These are phyloP conservation scores for Standfussiana lucernea DNA, from an alignment of 2,888 invertebrate genomes.

Conservation along the genomic window DNA sequence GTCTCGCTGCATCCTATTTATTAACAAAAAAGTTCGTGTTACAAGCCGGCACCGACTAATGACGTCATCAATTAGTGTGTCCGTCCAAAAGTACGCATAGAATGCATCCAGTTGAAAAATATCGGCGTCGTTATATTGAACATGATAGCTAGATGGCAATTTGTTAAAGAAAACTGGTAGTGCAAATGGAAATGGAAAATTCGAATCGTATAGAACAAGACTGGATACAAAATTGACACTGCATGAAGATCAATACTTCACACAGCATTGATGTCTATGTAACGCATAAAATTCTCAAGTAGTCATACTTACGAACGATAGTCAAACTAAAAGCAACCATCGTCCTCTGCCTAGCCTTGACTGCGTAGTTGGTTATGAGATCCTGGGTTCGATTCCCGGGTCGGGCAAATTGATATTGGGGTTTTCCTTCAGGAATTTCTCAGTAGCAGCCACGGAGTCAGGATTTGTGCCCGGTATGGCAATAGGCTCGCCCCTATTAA, in stretches of 20 bases:
- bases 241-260: neutral
- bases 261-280: neutral
- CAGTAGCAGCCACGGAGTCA: no score
- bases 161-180: conserved; percentile 1
- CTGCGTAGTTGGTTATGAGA: no score
- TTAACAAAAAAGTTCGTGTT: conserved; percentile 63
- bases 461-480: no score
- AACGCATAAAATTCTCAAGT: neutral
- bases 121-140: conserved; percentile 12
- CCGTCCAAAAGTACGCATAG: conserved; percentile 20
- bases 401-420: no score
- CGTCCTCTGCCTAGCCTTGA: neutral
- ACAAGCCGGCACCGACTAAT: conserved; percentile 56
- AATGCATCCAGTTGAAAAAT: conserved; percentile 41
- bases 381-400: no score
- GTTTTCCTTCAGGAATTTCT: no score
- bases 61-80: conserved; percentile 47
- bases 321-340: no score
- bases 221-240: neutral
- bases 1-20: conserved; percentile 42
- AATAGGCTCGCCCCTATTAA: no score
- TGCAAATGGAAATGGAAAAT: neutral
- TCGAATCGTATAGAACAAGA: neutral
- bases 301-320: no score
- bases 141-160: conserved; percentile 22